These are phyloP conservation scores for Merluccius polli DNA, from an alignment of 2,797 vertebrate genomes.

Conservation along the genomic window DNA sequence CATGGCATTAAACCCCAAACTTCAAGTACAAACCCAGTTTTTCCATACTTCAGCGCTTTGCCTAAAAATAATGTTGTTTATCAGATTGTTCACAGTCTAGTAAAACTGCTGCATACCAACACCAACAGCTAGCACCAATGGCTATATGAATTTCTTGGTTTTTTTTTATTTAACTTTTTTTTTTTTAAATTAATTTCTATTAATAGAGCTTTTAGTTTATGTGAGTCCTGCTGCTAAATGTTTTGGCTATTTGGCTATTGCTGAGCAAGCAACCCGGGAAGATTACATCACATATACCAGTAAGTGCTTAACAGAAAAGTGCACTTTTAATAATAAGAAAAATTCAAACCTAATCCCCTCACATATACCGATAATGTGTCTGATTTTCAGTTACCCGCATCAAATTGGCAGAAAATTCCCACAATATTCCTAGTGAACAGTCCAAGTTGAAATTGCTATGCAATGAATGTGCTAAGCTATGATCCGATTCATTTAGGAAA, in stretches of 20 bases:
- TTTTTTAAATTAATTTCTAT: neutral
- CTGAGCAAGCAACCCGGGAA: neutral
- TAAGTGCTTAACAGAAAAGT: neutral
- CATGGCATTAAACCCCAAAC: neutral
- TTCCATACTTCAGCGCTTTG: neutral
- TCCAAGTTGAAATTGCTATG: constrained; percentile 1
- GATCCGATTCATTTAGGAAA: neutral
- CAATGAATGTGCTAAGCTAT: neutral
- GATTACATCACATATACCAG: neutral
- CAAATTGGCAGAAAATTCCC: neutral
- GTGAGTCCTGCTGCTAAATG: neutral
- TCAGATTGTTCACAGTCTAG: neutral
- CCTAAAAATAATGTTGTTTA: neutral
- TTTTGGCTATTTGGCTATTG: neutral
- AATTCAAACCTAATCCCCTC: neutral
- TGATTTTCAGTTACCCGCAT: neutral
- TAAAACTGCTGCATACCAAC: neutral
- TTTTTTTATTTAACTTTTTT: too few species aligned
- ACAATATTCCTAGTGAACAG: neutral
- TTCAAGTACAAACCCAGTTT: neutral
- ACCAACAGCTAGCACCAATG: neutral
- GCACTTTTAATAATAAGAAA: too few species aligned
- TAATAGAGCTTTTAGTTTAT: neutral
- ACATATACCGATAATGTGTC: neutral
- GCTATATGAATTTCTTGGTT: neutral